Conservation (phyloP, 2,113 vertebrate genomes). For the Pygoscelis antarcticus region DNA sequence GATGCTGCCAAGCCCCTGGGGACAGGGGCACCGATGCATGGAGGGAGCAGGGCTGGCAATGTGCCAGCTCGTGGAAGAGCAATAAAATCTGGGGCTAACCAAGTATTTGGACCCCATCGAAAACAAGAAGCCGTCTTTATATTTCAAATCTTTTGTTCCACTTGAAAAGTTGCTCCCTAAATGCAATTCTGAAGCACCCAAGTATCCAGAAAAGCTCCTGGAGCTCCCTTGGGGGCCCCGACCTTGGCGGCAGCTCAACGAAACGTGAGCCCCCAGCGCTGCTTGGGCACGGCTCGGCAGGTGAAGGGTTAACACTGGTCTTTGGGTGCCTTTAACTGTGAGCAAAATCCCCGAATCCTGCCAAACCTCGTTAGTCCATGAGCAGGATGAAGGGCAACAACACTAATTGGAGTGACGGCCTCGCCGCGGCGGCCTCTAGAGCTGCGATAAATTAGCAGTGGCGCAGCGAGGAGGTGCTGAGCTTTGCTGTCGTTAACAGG, state of each 20-base stretch:
- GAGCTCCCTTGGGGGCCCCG: not conserved
- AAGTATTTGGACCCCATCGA: rapidly evolving
- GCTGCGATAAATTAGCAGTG: not conserved
- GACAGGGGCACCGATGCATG: rapidly evolving
- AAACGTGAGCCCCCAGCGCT: not conserved
- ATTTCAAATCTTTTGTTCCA: not conserved
- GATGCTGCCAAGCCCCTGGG: not conserved
- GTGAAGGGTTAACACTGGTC: not conserved
- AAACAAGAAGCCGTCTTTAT: not conserved
- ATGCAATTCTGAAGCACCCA: not conserved
- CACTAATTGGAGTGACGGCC: not conserved
- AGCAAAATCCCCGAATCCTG: not conserved
- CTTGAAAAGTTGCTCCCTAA: not conserved
- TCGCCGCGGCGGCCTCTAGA: not conserved
- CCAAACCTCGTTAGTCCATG: not conserved
- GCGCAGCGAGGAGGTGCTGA: not conserved
- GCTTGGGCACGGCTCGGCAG: rapidly evolving
- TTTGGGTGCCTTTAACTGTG: not conserved
- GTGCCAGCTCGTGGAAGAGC: not conserved
- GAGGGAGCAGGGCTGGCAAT: rapidly evolving
- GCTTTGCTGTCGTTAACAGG: not conserved
- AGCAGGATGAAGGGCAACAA: not conserved
- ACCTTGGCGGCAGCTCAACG: rapidly evolving
- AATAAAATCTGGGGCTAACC: not conserved
- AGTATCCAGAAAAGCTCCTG: not conserved